Evolutionary conservation across 2,113 vertebrate genomes (phyloP).

Genomic region (Acanthisitta chloris): DNA sequence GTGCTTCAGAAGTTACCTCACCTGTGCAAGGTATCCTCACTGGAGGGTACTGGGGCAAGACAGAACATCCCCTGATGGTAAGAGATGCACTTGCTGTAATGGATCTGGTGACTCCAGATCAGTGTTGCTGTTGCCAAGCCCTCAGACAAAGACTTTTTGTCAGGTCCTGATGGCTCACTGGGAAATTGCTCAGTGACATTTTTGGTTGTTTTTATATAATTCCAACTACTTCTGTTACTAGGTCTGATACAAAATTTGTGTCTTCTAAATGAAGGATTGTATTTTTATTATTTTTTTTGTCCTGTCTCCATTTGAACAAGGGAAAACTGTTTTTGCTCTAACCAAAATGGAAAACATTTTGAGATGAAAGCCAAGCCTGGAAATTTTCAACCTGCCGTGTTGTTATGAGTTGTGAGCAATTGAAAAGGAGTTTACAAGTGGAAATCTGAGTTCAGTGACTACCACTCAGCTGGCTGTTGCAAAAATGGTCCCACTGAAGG

Average conservation of each 20-base stretch:
- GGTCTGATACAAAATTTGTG: background rate
- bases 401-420: background rate
- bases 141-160: background rate
- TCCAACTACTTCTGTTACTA: background rate
- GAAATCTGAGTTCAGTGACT: background rate
- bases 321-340: background rate
- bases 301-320: background rate
- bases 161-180: background rate
- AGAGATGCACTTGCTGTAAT: background rate
- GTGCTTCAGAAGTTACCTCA: background rate
- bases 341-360: background rate
- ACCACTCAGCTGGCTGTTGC: background rate
- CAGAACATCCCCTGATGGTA: background rate
- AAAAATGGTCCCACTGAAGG: background rate
- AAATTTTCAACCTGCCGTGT: background rate
- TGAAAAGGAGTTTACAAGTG: background rate
- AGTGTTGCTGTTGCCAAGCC: background rate
- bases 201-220: background rate
- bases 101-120: background rate
- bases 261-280: background rate
- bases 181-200: background rate
- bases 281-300: background rate
- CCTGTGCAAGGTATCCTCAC: background rate
- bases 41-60: background rate
- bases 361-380: background rate